phyloP scores from a whole-genome alignment of 2,888 invertebrate species.

The Syrphus vitripennis region DNA sequence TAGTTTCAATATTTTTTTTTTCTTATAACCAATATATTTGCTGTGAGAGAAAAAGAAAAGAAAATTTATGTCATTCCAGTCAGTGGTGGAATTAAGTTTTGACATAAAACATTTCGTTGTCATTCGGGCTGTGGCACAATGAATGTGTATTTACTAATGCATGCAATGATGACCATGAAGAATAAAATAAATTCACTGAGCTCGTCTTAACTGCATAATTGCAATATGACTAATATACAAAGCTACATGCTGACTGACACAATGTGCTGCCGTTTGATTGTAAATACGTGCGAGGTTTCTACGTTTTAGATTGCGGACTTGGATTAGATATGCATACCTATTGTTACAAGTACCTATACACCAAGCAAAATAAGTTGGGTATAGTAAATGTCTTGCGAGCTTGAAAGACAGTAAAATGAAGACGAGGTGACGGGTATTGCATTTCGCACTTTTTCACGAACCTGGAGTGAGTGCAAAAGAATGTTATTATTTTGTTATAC shows the following conservation, averaged over 20 bases:
- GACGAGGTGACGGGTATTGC: constrained; percentile 22
- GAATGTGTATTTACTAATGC: neutral
- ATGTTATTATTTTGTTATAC: constrained; percentile 47
- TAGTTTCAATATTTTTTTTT: neutral
- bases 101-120: constrained; percentile 50
- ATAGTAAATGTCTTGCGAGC: neutral
- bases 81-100: constrained; percentile 37
- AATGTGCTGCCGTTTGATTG: constrained; percentile 13
- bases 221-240: constrained; percentile 32
- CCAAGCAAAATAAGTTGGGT: neutral
- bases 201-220: constrained; percentile 53
- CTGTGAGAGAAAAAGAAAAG: neutral
- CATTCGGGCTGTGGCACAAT: neutral
- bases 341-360: neutral
- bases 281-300: constrained; percentile 44
- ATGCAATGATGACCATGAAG: constrained; percentile 59
- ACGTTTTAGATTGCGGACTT: constrained; percentile 6
- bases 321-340: constrained; percentile 35
- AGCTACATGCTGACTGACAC: neutral
- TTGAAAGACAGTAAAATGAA: neutral
- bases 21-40: neutral
- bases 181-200: constrained; percentile 54
- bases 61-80: constrained; percentile 52
- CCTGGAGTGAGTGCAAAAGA: constrained; percentile 26
- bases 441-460: constrained; percentile 63